Conservation (phyloP, 2,888 invertebrate genomes). For the Oligia fasciuncula region DNA sequence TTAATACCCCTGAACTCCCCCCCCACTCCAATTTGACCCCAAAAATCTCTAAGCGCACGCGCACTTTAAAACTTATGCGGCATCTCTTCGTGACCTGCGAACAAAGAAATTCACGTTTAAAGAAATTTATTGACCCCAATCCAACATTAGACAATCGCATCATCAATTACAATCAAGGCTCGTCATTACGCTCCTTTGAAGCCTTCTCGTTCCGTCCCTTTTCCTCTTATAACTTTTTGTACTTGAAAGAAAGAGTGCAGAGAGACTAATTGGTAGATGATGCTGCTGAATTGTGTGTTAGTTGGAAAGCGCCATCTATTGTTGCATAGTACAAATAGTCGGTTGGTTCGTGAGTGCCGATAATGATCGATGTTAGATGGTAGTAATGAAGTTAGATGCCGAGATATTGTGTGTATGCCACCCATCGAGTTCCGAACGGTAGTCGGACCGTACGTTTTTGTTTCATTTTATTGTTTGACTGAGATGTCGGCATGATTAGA, state of each 20-base stretch:
- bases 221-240: constrained; percentile 54
- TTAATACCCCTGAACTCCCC: constrained; percentile 45
- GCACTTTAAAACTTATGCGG: constrained; percentile 60
- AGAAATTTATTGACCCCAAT: constrained; percentile 84
- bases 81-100: constrained; percentile 74
- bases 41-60: constrained; percentile 55
- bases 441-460: constrained; percentile 79
- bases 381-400: constrained; percentile 86
- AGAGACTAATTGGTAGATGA: constrained; percentile 87
- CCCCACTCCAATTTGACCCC: constrained; percentile 42
- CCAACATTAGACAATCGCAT: constrained; percentile 85
- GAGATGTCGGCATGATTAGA: constrained; percentile 75
- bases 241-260: constrained; percentile 68
- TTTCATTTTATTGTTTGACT: constrained; percentile 77
- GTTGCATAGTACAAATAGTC: constrained; percentile 89
- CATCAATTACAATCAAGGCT: constrained; percentile 89
- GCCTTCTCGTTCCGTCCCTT: constrained; percentile 69
- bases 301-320: constrained; percentile 88
- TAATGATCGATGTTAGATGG: constrained; percentile 85
- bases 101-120: constrained; percentile 82
- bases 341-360: constrained; percentile 82
- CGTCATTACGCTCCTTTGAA: constrained; percentile 80
- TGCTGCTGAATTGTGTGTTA: constrained; percentile 86
- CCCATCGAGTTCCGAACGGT: constrained; percentile 86
- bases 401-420: constrained; percentile 79